Evolutionary conservation across 2,113 vertebrate species (phyloP).

Genomic region (Pteropus alecto): DNA sequence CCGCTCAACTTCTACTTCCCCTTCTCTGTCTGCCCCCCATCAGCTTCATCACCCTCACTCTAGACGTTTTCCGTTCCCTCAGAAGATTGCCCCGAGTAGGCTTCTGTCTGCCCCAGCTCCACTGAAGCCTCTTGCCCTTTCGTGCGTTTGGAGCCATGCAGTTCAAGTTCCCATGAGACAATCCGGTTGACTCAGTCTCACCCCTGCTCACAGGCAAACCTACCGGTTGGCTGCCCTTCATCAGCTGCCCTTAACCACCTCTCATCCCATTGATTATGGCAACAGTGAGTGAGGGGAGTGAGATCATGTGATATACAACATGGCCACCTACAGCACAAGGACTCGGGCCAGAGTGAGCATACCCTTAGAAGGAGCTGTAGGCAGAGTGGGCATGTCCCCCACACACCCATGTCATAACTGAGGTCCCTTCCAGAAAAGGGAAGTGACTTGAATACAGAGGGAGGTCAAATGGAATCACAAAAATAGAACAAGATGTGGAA

Average conservation of each 20-base stretch:
- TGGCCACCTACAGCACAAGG: background rate
- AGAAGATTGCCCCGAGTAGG: background rate
- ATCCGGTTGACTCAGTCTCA: background rate
- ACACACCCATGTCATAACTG: too few relatives aligned
- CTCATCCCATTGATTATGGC: background rate
- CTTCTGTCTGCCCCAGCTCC: background rate
- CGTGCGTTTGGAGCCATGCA: background rate
- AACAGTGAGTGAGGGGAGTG: fast-evolving
- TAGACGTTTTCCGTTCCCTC: background rate
- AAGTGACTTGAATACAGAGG: background rate
- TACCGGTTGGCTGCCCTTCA: background rate
- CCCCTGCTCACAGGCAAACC: background rate
- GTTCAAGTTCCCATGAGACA: background rate
- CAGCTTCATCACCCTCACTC: background rate
- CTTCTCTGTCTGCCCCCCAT: background rate
- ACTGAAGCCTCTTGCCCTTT: background rate
- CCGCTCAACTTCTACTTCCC: background rate
- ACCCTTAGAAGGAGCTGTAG: background rate
- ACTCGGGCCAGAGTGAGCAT: background rate
- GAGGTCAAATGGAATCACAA: background rate
- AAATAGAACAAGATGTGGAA: background rate
- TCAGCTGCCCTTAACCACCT: background rate
- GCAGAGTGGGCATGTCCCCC: background rate
- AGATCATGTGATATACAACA: background rate
- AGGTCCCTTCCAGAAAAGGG: background rate